Evolutionary conservation across 2,888 invertebrate species (phyloP).

Genomic region (Eudasyphora cyanicolor): DNA sequence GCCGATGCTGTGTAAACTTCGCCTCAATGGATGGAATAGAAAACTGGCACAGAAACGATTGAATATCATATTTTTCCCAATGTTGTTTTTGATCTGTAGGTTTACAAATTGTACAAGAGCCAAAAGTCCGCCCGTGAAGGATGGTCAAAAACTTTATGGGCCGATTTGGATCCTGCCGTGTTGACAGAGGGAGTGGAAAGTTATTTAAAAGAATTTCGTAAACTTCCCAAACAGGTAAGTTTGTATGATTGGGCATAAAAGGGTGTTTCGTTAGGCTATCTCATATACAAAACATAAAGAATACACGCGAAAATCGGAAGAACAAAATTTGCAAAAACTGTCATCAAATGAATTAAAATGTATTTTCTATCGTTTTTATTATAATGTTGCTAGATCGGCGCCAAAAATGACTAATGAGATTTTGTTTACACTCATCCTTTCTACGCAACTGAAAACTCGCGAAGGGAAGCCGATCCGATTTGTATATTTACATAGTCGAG

Average conservation of each 20-base stretch:
- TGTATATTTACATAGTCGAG: too few relatives aligned
- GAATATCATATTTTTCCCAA: slow-evolving; percentile 46
- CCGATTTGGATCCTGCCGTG: slow-evolving; percentile 90
- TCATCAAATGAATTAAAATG: too few relatives aligned
- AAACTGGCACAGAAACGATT: slow-evolving; percentile 49
- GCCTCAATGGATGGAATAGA: not conserved
- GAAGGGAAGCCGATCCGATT: too few relatives aligned
- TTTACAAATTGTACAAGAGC: slow-evolving; percentile 89
- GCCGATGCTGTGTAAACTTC: slow-evolving; percentile 47
- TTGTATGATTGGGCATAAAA: not conserved
- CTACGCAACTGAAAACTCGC: too few relatives aligned
- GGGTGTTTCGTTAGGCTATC: not conserved
- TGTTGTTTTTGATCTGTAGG: slow-evolving; percentile 67
- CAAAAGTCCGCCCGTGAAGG: slow-evolving; percentile 88
- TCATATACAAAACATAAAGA: too few relatives aligned
- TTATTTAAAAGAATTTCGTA: slow-evolving; percentile 89
- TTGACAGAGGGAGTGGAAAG: slow-evolving; percentile 93
- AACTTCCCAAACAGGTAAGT: slow-evolving; percentile 85
- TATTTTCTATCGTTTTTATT: too few relatives aligned
- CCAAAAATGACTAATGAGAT: too few relatives aligned
- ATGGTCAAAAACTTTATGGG: slow-evolving; percentile 95
- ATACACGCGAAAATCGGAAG: too few relatives aligned
- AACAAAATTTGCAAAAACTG: too few relatives aligned
- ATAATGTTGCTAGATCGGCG: too few relatives aligned
- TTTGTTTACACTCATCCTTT: too few relatives aligned